Percentiles rank a stretch among this genome's conserved stretches.
Evolutionary conservation across 92 coral and sea anemone genomes (phyloP).

Genomic region (Hydrozoanthus gracilis): DNA sequence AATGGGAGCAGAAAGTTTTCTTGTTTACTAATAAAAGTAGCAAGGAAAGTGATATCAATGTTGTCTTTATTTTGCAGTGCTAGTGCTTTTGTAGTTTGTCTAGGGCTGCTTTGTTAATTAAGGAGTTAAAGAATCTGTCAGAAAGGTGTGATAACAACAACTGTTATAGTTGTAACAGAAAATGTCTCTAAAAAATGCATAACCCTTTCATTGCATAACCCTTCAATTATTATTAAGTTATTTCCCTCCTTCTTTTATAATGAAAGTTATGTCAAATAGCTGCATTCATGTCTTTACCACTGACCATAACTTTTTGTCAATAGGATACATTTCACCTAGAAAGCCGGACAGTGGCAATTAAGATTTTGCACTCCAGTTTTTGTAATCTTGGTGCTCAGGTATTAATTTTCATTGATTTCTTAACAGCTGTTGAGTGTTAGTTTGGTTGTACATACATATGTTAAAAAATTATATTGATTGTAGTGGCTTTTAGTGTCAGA

Average conservation of each 20-base stretch:
- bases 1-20: background rate
- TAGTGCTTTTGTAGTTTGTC: no score
- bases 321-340: constrained; percentile 82
- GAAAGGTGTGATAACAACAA: no score
- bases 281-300: background rate
- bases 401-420: background rate
- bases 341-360: constrained; percentile 77
- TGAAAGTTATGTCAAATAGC: background rate
- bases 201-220: no score
- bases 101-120: no score
- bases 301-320: constrained; percentile 1
- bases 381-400: constrained; percentile 95
- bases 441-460: no score
- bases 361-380: constrained; percentile 77
- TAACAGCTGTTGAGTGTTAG: no score
- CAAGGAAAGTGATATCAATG: background rate
- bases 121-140: no score
- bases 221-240: no score
- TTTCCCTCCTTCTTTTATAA: background rate
- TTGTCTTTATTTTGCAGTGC: background rate
- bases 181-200: no score
- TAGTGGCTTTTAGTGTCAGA: no score
- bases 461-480: no score
- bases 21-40: background rate
- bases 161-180: no score